phyloP scores from a whole-genome alignment of 2,113 vertebrate genomes.

The Phyllostomus discolor region DNA sequence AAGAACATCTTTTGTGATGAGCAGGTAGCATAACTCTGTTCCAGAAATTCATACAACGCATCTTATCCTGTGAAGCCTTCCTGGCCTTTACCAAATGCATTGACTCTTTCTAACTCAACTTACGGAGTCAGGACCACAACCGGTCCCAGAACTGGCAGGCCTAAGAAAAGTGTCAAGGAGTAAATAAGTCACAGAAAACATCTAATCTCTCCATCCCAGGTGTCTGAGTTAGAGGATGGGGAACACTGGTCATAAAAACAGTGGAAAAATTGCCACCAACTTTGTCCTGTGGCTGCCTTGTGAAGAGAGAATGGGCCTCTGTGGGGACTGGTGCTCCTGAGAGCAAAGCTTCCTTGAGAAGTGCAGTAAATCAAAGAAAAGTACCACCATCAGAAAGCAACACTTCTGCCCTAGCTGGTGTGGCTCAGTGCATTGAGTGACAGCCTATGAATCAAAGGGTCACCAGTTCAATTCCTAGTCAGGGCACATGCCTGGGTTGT shows the following conservation, averaged over 20 bases:
- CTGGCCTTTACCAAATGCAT: not conserved
- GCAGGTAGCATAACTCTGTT: not conserved
- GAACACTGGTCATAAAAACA: not conserved
- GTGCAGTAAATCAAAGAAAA: not conserved
- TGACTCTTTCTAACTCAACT: not conserved
- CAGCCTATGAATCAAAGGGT: too few species aligned
- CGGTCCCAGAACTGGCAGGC: not conserved
- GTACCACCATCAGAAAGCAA: not conserved
- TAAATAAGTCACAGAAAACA: conserved; percentile 38
- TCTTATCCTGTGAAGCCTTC: not conserved
- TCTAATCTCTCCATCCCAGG: conserved; percentile 31
- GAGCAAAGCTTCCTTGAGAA: not conserved
- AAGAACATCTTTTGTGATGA: not conserved
- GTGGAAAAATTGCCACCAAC: not conserved
- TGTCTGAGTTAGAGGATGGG: not conserved
- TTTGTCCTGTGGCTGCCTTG: not conserved
- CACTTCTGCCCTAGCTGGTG: too few species aligned
- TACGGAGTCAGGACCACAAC: conserved; percentile 12
- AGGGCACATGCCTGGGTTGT: too few species aligned
- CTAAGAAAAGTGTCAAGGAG: conserved; percentile 29
- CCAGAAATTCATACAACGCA: not conserved
- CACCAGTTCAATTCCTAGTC: too few species aligned
- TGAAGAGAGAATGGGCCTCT: not conserved
- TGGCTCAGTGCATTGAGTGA: too few species aligned
- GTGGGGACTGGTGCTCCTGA: not conserved